These are phyloP conservation scores for Cryptotis parvus DNA, from an alignment of 2,113 vertebrate species.

Conservation along the genomic window DNA sequence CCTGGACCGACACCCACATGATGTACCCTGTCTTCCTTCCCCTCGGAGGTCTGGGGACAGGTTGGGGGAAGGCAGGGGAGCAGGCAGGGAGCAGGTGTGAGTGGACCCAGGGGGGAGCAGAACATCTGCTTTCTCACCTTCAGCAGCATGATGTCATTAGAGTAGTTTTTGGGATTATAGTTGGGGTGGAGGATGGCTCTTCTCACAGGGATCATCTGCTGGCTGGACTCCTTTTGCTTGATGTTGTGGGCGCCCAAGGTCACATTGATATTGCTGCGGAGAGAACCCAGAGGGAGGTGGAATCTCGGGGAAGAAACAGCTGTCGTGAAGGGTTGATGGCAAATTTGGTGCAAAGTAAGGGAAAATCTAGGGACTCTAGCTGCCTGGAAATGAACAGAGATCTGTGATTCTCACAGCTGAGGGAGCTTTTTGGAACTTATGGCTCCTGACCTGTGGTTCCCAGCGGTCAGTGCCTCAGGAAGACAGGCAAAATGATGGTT, in stretches of 20 bases:
- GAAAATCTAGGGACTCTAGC: too few relatives aligned
- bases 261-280: background rate
- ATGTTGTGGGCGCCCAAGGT: constrained; percentile 74
- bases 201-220: constrained; percentile 32
- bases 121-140: constrained; percentile 34
- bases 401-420: background rate
- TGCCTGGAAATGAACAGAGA: background rate
- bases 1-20: background rate
- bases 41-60: background rate
- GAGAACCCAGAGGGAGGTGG: background rate
- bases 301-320: background rate
- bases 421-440: too few relatives aligned
- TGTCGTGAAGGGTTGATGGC: background rate
- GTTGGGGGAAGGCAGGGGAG: background rate
- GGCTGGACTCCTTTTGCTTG: background rate
- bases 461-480: background rate
- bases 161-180: fast-evolving
- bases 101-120: too few relatives aligned
- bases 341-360: background rate
- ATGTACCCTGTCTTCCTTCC: background rate
- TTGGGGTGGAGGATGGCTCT: background rate
- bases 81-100: background rate
- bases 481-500: background rate
- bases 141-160: constrained; percentile 73
- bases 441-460: background rate